phyloP scores from a whole-genome alignment of 2,797 vertebrate genomes.

The Bradypodion pumilum region DNA sequence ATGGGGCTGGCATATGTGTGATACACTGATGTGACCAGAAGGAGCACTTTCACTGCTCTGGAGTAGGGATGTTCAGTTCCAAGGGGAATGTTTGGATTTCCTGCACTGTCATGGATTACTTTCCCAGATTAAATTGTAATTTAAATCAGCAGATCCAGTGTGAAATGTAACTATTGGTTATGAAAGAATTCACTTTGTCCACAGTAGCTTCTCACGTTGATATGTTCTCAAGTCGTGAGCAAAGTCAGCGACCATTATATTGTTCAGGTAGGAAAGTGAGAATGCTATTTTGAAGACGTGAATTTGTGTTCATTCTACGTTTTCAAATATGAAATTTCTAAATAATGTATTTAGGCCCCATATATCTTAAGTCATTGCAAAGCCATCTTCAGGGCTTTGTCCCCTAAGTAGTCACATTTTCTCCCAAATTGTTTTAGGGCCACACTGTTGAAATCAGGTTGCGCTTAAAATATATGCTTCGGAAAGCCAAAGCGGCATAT shows the following conservation, averaged over 20 bases:
- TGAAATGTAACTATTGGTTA: slow-evolving; percentile 69
- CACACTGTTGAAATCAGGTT: neutral
- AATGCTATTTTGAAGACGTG: slow-evolving; percentile 59
- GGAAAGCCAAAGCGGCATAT: neutral
- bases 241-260: slow-evolving; percentile 18
- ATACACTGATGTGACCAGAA: slow-evolving; percentile 85
- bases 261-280: slow-evolving; percentile 18
- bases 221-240: slow-evolving; percentile 70
- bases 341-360: neutral
- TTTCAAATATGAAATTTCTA: slow-evolving; percentile 59
- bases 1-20: slow-evolving; percentile 85
- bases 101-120: slow-evolving; percentile 69
- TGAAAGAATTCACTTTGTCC: slow-evolving; percentile 69
- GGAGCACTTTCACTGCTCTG: slow-evolving; percentile 86
- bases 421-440: neutral
- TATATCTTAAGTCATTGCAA: slow-evolving; percentile 39
- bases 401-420: neutral
- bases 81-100: slow-evolving; percentile 79
- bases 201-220: slow-evolving; percentile 68
- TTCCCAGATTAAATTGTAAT: slow-evolving; percentile 72
- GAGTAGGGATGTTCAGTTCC: slow-evolving; percentile 82
- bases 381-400: neutral
- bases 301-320: slow-evolving; percentile 27
- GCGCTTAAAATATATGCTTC: neutral
- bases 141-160: slow-evolving; percentile 70